Evolutionary conservation across 2,797 vertebrate genomes (phyloP).

Genomic region (Mus minutoides): DNA sequence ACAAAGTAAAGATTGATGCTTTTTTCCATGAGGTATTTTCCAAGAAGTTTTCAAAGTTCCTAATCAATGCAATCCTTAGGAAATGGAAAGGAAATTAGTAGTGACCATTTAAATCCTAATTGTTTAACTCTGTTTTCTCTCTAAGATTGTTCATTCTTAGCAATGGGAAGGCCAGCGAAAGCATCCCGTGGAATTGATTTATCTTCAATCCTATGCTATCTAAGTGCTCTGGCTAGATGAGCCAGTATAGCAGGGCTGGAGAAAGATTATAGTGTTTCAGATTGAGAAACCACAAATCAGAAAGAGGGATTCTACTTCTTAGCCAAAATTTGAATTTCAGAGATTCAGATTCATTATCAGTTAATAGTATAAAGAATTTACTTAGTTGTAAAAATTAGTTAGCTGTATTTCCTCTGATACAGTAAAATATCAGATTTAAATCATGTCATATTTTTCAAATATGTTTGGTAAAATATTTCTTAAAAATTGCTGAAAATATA

Average conservation of each 20-base stretch:
- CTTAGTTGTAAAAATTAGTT: not conserved
- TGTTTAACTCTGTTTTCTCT: not conserved
- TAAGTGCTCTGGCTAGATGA: not conserved
- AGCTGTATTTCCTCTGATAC: not conserved
- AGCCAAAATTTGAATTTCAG: not conserved
- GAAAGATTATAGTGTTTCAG: not conserved
- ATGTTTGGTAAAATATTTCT: not conserved
- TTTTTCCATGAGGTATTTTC: not conserved
- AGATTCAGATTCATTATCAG: not conserved
- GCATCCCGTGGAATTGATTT: constrained; percentile 9
- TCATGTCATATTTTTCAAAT: not conserved
- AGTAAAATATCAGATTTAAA: not conserved
- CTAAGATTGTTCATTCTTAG: not conserved
- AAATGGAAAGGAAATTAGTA: not conserved
- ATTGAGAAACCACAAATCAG: not conserved
- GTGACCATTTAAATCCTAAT: not conserved
- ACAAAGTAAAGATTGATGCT: not conserved
- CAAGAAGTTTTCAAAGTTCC: not conserved
- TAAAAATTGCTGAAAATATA: not conserved
- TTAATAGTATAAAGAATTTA: not conserved
- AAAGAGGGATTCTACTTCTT: not conserved
- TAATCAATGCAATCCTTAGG: not conserved
- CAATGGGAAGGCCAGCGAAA: not conserved
- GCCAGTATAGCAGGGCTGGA: not conserved
- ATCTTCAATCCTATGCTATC: not conserved